These are phyloP conservation scores for Aplocera efformata DNA, from an alignment of 2,888 invertebrate species.

Conservation along the genomic window DNA sequence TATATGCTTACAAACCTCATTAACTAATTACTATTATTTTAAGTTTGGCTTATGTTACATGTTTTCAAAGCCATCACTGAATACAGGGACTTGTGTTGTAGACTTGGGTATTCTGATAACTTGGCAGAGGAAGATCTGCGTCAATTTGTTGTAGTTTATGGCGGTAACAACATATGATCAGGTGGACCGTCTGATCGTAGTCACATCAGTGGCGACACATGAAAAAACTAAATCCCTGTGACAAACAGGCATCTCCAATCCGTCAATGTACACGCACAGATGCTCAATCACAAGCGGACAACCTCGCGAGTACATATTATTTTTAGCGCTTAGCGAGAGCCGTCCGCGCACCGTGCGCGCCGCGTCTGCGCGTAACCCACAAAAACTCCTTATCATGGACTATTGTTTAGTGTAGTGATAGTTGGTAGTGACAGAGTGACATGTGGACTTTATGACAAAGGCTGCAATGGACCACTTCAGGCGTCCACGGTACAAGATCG, in stretches of 20 bases:
- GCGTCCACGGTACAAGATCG: conserved; percentile 56
- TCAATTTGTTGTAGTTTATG: too few relatives aligned
- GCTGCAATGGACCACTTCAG: conserved; percentile 65
- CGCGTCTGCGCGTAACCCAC: conserved; percentile 30
- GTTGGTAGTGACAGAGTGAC: conserved; percentile 46
- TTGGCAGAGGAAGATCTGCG: too few relatives aligned
- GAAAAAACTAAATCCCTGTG: too few relatives aligned
- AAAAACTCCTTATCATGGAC: conserved; percentile 25
- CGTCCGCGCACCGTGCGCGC: conserved; percentile 37
- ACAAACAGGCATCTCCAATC: conserved; percentile 8
- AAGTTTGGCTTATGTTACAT: too few relatives aligned
- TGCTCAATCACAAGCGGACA: conserved; percentile 25
- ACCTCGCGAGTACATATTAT: conserved; percentile 46
- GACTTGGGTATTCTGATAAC: too few relatives aligned
- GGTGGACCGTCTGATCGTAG: too few relatives aligned
- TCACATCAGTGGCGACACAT: too few relatives aligned
- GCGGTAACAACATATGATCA: too few relatives aligned
- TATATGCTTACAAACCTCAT: too few relatives aligned
- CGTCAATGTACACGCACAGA: conserved; percentile 29
- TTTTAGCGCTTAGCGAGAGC: conserved; percentile 65
- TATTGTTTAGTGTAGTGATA: conserved; percentile 28
- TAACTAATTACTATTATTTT: too few relatives aligned
- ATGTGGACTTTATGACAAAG: conserved; percentile 74
- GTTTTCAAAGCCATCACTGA: too few relatives aligned
- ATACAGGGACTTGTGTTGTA: too few relatives aligned